phyloP scores from a whole-genome alignment of 2,113 vertebrate genomes.

The Leptobrachium leishanense region DNA sequence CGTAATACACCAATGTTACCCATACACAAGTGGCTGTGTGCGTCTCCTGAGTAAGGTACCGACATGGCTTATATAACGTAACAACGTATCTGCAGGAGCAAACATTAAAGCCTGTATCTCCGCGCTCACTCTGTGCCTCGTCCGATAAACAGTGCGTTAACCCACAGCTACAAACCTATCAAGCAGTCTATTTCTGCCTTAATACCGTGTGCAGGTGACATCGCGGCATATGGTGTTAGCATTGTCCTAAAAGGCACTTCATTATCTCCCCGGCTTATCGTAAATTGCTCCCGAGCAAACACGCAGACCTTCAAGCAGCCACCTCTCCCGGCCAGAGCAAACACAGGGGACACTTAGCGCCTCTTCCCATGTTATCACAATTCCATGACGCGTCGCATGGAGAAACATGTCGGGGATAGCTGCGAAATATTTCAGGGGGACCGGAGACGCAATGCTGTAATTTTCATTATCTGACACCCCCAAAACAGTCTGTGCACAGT shows the following conservation, averaged over 20 bases:
- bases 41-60: too few relatives aligned
- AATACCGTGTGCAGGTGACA: not conserved
- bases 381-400: not conserved
- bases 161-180: not conserved
- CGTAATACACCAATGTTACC: too few relatives aligned
- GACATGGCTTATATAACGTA: too few relatives aligned
- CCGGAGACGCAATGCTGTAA: too few relatives aligned
- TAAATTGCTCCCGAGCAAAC: slow-evolving; percentile 57
- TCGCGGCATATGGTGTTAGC: slow-evolving; percentile 60
- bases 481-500: too few relatives aligned
- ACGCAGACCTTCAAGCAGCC: slow-evolving; percentile 52
- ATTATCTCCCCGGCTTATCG: slow-evolving; percentile 56
- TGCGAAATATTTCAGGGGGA: too few relatives aligned
- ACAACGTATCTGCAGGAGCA: too few relatives aligned
- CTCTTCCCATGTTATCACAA: not conserved
- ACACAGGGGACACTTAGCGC: slow-evolving; percentile 50
- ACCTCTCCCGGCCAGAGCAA: slow-evolving; percentile 59
- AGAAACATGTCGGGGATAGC: too few relatives aligned
- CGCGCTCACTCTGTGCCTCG: too few relatives aligned
- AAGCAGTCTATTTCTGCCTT: not conserved
- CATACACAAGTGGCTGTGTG: too few relatives aligned
- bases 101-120: too few relatives aligned
- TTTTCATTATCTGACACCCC: too few relatives aligned
- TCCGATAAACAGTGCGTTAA: not conserved
- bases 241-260: slow-evolving; percentile 51